phyloP scores from a whole-genome alignment of 2,797 vertebrate species.

The Scarus forsteni region DNA sequence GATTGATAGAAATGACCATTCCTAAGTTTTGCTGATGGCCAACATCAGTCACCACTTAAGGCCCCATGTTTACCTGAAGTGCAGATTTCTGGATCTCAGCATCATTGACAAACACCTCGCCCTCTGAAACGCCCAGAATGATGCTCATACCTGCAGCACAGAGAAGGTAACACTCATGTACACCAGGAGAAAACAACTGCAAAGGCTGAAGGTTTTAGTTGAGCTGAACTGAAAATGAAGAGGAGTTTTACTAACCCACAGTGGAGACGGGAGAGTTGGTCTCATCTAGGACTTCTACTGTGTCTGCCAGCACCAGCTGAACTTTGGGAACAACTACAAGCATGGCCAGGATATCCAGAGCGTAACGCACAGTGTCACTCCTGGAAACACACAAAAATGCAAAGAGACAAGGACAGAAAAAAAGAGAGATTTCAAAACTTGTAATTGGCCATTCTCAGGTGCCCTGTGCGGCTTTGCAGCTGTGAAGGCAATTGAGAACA shows the following conservation, averaged over 20 bases:
- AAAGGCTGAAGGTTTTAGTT: neutral
- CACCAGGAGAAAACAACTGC: neutral
- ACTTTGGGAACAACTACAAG: constrained; percentile 95
- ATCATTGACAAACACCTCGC: constrained; percentile 94
- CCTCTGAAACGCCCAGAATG: constrained; percentile 95
- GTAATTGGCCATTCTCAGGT: too few species aligned
- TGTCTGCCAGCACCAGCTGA: constrained; percentile 91
- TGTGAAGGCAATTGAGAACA: too few species aligned
- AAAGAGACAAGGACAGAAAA: neutral
- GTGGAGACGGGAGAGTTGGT: constrained; percentile 89
- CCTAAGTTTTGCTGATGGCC: too few species aligned
- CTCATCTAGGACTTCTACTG: constrained; percentile 92
- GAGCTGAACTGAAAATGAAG: fast-evolving
- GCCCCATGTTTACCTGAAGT: constrained; percentile 81
- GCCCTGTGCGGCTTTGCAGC: too few species aligned
- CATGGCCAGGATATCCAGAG: constrained; percentile 94
- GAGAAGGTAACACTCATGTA: neutral
- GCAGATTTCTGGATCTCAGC: constrained; percentile 98
- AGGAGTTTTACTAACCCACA: constrained; percentile 86
- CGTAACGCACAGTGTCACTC: constrained; percentile 95
- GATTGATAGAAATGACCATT: too few species aligned
- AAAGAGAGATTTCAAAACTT: too few species aligned
- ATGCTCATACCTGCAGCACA: constrained; percentile 92
- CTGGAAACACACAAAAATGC: constrained; percentile 66
- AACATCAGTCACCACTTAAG: neutral